Percentiles rank a stretch among this genome's conserved stretches.
Conservation (phyloP, 1,140 invertebrate genomes). For the Melanaphis sacchari region DNA sequence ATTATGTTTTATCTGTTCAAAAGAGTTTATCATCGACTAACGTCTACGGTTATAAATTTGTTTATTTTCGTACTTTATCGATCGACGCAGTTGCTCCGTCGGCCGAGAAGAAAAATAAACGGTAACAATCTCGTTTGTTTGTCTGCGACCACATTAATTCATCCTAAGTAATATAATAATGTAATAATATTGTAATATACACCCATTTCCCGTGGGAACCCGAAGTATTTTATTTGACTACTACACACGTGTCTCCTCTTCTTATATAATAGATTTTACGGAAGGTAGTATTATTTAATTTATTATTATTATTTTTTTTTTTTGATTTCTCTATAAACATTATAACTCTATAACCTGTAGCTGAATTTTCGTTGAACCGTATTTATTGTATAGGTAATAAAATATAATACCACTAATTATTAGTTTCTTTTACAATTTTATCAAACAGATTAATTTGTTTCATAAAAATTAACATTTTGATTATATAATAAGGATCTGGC, state of each 20-base stretch:
- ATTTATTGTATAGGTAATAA: too few species aligned
- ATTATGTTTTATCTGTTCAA: neutral
- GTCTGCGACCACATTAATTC: slow-evolving; percentile 36
- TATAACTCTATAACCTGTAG: neutral
- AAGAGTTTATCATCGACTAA: slow-evolving; percentile 7
- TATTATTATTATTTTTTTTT: neutral
- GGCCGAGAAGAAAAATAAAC: slow-evolving; percentile 23
- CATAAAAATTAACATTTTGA: too few species aligned
- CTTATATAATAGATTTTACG: neutral
- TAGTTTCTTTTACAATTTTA: neutral
- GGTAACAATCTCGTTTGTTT: slow-evolving; percentile 37
- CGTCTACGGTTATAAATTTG: slow-evolving; percentile 17
- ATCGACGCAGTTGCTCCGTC: neutral
- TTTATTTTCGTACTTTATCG: slow-evolving; percentile 38
- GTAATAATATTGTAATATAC: neutral
- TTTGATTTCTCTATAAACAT: neutral
- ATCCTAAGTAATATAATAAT: neutral
- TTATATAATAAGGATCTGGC: too few species aligned
- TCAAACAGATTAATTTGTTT: neutral
- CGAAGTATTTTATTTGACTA: neutral
- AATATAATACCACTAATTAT: neutral
- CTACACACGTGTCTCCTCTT: neutral
- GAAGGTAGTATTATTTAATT: slow-evolving; percentile 8
- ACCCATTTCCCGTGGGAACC: slow-evolving; percentile 34
- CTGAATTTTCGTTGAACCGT: too few species aligned